Evolutionary conservation across 1,140 invertebrate species (phyloP).

Genomic region (Antheraea mylitta): DNA sequence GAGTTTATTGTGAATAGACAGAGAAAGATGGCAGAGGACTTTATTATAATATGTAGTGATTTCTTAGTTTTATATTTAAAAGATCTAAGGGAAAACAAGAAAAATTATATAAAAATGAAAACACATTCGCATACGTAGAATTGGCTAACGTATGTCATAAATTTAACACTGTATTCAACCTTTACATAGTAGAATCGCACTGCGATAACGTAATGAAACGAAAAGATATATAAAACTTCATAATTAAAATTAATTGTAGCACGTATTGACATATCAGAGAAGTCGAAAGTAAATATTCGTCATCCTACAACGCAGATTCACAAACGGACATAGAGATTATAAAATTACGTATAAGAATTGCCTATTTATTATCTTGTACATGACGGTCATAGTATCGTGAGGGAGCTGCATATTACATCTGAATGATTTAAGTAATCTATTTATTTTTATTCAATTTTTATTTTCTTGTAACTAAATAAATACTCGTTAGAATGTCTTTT

Average conservation of each 20-base stretch:
- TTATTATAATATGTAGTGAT: no score
- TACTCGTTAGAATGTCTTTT: no score
- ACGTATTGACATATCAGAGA: not conserved
- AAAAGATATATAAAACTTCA: conserved; percentile 5
- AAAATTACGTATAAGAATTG: not conserved
- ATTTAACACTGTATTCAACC: not conserved
- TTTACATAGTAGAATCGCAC: not conserved
- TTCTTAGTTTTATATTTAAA: not conserved
- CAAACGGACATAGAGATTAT: not conserved
- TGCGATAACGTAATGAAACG: conserved; percentile 3
- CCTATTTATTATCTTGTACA: not conserved
- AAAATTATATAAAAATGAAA: not conserved
- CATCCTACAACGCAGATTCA: not conserved
- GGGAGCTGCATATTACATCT: no score
- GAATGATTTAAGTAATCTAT: no score
- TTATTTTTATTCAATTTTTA: no score
- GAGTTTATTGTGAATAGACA: no score
- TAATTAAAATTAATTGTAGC: conserved; percentile 8
- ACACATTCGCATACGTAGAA: no score
- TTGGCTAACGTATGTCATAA: not conserved
- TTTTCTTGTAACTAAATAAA: no score
- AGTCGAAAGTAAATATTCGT: conserved; percentile 11
- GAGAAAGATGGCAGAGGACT: no score
- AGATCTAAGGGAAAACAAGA: not conserved
- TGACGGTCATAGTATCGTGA: no score